These are phyloP conservation scores for Holacanthus passer DNA, from an alignment of 2,113 vertebrate genomes.

Conservation along the genomic window DNA sequence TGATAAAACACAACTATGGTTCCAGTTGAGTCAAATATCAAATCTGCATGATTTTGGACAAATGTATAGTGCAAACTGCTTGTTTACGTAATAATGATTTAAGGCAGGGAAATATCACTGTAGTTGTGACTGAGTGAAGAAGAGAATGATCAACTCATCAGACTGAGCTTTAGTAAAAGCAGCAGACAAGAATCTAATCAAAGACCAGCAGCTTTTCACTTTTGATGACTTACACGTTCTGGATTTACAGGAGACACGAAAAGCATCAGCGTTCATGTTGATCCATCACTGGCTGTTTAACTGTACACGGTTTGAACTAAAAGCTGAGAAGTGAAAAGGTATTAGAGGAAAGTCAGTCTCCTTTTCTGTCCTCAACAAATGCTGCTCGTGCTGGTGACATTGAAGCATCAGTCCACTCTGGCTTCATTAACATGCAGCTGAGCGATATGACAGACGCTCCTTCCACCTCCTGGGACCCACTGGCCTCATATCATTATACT, in stretches of 20 bases:
- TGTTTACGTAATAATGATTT: slow-evolving; percentile 9
- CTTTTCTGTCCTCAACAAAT: neutral
- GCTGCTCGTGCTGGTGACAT: slow-evolving; percentile 16
- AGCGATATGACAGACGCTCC: slow-evolving; percentile 39
- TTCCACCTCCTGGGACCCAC: slow-evolving; percentile 44
- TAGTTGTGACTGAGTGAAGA: too few species aligned
- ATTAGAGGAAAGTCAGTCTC: neutral
- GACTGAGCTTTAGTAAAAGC: too few species aligned
- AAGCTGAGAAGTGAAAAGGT: neutral
- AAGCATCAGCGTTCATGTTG: neutral
- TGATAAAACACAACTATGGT: slow-evolving; percentile 19
- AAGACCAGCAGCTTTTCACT: neutral
- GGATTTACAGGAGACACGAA: neutral
- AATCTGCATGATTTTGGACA: slow-evolving; percentile 30
- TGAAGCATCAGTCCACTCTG: slow-evolving; percentile 25
- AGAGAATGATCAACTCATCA: too few species aligned
- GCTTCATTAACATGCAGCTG: slow-evolving; percentile 63
- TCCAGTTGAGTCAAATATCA: slow-evolving; percentile 6
- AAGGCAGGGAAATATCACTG: too few species aligned
- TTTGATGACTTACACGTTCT: neutral
- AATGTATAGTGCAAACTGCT: slow-evolving; percentile 21
- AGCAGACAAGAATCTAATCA: too few species aligned
- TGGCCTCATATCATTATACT: slow-evolving; percentile 43
- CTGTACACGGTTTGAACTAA: neutral
- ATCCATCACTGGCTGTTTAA: neutral